Conservation (phyloP, 2,113 vertebrate species). For the Columba janthina region DNA sequence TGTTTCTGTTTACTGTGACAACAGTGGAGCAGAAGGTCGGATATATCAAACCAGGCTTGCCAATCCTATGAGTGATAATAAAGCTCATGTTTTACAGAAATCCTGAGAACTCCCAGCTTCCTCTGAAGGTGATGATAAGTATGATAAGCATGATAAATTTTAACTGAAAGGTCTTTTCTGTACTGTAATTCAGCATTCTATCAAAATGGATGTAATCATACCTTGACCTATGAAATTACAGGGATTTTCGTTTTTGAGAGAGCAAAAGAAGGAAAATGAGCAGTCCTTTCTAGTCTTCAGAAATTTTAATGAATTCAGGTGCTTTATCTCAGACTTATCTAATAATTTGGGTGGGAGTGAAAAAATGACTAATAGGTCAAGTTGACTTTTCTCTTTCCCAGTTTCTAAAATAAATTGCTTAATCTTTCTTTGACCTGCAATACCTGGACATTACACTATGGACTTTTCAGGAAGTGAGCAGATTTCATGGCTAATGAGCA, state of each 20-base stretch:
- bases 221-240: neutral
- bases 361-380: conserved; percentile 18
- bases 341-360: conserved; percentile 6
- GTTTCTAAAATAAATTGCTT: conserved; percentile 29
- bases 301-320: neutral
- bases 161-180: neutral
- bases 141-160: neutral
- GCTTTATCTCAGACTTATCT: neutral
- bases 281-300: neutral
- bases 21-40: neutral
- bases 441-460: neutral
- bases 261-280: neutral
- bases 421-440: conserved; percentile 3
- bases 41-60: neutral
- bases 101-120: neutral
- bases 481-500: neutral
- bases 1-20: neutral
- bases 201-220: neutral
- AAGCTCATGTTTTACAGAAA: neutral
- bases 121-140: neutral
- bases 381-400: neutral
- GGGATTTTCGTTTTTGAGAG: neutral
- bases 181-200: neutral
- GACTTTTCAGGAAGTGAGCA: conserved; percentile 2
- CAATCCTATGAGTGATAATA: neutral